These are phyloP conservation scores for Hymenopus coronatus DNA, from an alignment of 2,888 invertebrate species.

Conservation along the genomic window DNA sequence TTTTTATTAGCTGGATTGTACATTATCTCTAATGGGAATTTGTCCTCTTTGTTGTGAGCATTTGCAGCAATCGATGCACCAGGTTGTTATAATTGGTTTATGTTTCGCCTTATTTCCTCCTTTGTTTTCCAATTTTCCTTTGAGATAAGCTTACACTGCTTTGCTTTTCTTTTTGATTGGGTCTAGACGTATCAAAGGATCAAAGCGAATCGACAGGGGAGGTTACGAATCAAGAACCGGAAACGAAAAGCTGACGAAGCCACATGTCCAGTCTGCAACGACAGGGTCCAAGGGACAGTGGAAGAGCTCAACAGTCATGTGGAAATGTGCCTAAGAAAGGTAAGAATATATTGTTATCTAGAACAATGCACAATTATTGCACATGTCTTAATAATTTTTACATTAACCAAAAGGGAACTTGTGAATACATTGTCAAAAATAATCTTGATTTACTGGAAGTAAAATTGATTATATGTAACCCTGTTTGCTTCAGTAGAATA, in stretches of 20 bases:
- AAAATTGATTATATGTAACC: too few relatives aligned
- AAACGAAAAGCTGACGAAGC: constrained; percentile 67
- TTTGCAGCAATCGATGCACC: neutral
- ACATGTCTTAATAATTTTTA: too few relatives aligned
- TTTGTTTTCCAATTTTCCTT: neutral
- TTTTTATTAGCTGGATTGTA: neutral
- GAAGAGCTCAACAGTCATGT: constrained; percentile 72
- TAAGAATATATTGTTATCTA: constrained; percentile 38
- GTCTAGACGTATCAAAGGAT: constrained; percentile 68
- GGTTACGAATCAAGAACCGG: constrained; percentile 64
- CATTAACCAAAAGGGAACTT: too few relatives aligned
- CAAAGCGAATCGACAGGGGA: constrained; percentile 67
- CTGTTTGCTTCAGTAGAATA: too few relatives aligned
- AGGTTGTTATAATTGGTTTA: neutral
- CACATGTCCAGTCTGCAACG: constrained; percentile 80
- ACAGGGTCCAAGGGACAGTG: constrained; percentile 58
- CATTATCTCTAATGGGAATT: neutral
- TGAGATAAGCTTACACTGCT: neutral
- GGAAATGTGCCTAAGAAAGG: constrained; percentile 65
- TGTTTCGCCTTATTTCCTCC: neutral
- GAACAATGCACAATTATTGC: too few relatives aligned
- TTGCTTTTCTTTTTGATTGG: constrained; percentile 24
- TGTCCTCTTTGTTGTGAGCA: neutral
- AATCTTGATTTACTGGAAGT: too few relatives aligned
- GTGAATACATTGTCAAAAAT: too few relatives aligned